A percentile compares a stretch with the other conserved stretches of the same genome.
Conservation (phyloP, 1,140 invertebrate genomes). For the Zaprionus lachaisei region DNA sequence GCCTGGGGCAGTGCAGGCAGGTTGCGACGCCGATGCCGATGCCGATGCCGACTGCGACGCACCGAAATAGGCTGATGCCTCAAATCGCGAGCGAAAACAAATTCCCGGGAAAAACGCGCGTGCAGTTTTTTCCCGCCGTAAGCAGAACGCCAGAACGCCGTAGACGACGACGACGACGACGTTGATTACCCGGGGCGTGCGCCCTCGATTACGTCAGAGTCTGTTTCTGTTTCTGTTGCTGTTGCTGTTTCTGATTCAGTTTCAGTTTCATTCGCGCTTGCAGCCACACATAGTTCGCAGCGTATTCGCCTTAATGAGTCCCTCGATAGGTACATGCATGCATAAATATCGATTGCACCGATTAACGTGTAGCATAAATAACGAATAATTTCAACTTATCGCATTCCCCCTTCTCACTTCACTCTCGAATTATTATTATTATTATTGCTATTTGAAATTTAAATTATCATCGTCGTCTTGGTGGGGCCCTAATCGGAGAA, state of each 20-base stretch:
- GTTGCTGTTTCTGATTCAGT: slow-evolving; percentile 15
- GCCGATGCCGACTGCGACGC: slow-evolving; percentile 10
- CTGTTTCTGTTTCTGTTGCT: slow-evolving; percentile 49
- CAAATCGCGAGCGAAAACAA: slow-evolving; percentile 25
- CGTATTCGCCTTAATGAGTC: not conserved
- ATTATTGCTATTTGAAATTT: slow-evolving; percentile 59
- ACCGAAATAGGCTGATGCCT: slow-evolving; percentile 64
- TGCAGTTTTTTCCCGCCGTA: slow-evolving; percentile 73
- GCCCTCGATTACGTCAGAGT: slow-evolving; percentile 72
- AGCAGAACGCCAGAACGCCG: slow-evolving; percentile 48
- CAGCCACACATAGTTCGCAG: not conserved
- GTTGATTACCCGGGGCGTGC: slow-evolving; percentile 50
- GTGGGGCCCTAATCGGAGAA: slow-evolving; percentile 46
- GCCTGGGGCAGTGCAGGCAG: not conserved
- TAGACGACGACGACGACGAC: slow-evolving; percentile 7
- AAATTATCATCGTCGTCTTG: slow-evolving; percentile 60
- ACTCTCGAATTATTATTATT: slow-evolving; percentile 27
- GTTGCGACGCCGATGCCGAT: no score
- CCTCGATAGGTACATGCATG: slow-evolving; percentile 11
- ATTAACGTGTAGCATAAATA: slow-evolving; percentile 9
- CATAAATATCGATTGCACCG: slow-evolving; percentile 39
- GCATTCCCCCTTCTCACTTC: slow-evolving; percentile 4
- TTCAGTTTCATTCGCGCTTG: slow-evolving; percentile 31
- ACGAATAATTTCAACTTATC: slow-evolving; percentile 19
- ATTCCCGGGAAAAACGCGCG: slow-evolving; percentile 74